phyloP scores from a whole-genome alignment of 1,140 invertebrate species.

The Eriocheir sinensis region DNA sequence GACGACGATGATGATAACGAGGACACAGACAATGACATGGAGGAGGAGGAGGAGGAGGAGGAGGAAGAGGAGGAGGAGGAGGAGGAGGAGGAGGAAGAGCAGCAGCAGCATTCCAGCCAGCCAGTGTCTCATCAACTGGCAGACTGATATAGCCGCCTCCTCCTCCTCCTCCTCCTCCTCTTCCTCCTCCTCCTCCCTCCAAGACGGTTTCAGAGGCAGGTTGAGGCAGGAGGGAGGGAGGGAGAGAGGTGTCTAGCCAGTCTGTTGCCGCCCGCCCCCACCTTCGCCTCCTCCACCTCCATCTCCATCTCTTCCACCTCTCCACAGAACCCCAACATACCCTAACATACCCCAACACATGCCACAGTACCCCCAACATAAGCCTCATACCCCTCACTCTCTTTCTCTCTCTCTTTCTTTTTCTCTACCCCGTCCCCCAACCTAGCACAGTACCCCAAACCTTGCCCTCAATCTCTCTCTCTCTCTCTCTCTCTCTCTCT shows the following conservation, averaged over 20 bases:
- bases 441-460: too few species aligned
- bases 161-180: conserved; percentile 6
- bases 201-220: conserved; percentile 3
- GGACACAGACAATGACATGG: too few species aligned
- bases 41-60: not conserved
- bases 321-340: not conserved
- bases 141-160: conserved; percentile 5
- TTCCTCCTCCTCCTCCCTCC: too few species aligned
- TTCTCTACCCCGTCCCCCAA: too few species aligned
- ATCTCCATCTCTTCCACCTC: too few species aligned
- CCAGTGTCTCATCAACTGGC: conserved; percentile 8
- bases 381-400: too few species aligned
- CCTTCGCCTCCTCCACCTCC: not conserved
- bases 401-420: too few species aligned
- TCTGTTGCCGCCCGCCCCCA: conserved; percentile 18
- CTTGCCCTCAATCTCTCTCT: too few species aligned
- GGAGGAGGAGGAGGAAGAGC: too few species aligned
- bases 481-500: too few species aligned
- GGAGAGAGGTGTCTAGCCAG: conserved; percentile 10
- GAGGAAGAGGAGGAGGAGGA: not conserved
- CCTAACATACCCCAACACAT: not conserved
- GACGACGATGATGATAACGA: too few species aligned
- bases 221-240: conserved; percentile 19
- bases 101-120: conserved; percentile 19
- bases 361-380: not conserved